These are phyloP conservation scores for Dreissena polymorpha DNA, from an alignment of 1,140 invertebrate species.

Conservation along the genomic window DNA sequence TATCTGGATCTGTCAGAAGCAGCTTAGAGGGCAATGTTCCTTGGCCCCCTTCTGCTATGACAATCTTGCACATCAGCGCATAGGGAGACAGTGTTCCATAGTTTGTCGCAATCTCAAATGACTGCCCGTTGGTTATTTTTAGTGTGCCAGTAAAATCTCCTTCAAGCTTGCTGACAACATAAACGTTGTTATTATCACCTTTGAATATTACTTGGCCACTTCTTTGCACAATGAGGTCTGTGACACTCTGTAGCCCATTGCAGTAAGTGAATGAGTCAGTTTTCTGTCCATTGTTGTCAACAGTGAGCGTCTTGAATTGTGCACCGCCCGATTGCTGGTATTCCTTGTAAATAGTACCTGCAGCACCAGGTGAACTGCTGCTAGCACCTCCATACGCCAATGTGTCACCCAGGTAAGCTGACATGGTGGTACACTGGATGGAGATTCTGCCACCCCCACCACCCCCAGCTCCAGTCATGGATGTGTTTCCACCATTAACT, in stretches of 20 bases:
- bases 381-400: slow-evolving; percentile 63
- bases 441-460: slow-evolving; percentile 68
- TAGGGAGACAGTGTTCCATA: slow-evolving; percentile 67
- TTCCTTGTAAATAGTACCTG: slow-evolving; percentile 64
- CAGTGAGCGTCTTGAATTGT: slow-evolving; percentile 41
- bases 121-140: slow-evolving; percentile 56
- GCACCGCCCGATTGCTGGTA: slow-evolving; percentile 59
- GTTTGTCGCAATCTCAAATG: slow-evolving; percentile 60
- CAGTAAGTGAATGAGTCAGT: slow-evolving; percentile 53
- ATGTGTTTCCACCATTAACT: slow-evolving; percentile 56
- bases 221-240: slow-evolving; percentile 54
- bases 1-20: slow-evolving; percentile 58
- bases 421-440: slow-evolving; percentile 52
- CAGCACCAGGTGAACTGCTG: slow-evolving; percentile 53
- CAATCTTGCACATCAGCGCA: slow-evolving; percentile 64
- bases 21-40: slow-evolving; percentile 62
- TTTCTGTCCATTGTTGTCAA: slow-evolving; percentile 56
- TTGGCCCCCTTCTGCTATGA: slow-evolving; percentile 51
- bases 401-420: slow-evolving; percentile 55
- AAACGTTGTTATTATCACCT: slow-evolving; percentile 2
- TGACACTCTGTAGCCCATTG: slow-evolving; percentile 29
- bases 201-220: slow-evolving; percentile 53
- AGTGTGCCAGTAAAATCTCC: slow-evolving; percentile 66
- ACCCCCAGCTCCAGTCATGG: slow-evolving; percentile 59
- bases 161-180: slow-evolving; percentile 50